Evolutionary conservation across 2,888 invertebrate species (phyloP), one percentile per base, ranked within the genome.

Genomic region (Phymatocera aterrima): DNA sequence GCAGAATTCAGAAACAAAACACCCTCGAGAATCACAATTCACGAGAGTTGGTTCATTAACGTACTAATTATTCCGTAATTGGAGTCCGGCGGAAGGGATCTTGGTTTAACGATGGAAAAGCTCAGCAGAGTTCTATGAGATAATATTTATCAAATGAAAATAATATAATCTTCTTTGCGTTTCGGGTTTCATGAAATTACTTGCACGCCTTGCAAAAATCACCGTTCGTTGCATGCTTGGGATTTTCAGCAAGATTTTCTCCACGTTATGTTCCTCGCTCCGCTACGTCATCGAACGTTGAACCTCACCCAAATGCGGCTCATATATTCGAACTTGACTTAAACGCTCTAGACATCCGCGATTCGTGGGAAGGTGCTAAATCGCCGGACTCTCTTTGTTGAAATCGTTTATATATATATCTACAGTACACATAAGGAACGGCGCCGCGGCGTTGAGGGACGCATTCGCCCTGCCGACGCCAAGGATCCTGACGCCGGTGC

Each of bases 401-500:
- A 3, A 51, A 51, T 51, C 10, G 51, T n/a, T n/a, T n/a, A 37
- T n/a, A 10, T 48, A 28, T 28, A 28, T 28, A 57, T 57, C 28
- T 57, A 57, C 4, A 28, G 34, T 68, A 51, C 28, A 68, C 24
- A 21, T 34, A 60, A 54, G 75, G 40, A 40, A 21, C 40, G 37
- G 34, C 57, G 57, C 24, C 57, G 40, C 57, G 75, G 40, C 57
- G 34, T 21, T 37, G 43, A 75, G 43, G 75, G 57, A 75, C 57
- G 43, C 75, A 75, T 24, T 72, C 28, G 57, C 61, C 34, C 72
- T 60, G 75, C 77, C 80, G 79, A 82, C 82, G 81, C 80, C 57
- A 60, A 79, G 79, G 80, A 79, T 79, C 61, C 78, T 77, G 78
- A 83, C 82, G 82, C 85, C 84, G 84, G 83, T 85, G 85, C 84